These are phyloP conservation scores for Dromiciops gliroides DNA, from an alignment of 2,113 vertebrate genomes.

Conservation along the genomic window DNA sequence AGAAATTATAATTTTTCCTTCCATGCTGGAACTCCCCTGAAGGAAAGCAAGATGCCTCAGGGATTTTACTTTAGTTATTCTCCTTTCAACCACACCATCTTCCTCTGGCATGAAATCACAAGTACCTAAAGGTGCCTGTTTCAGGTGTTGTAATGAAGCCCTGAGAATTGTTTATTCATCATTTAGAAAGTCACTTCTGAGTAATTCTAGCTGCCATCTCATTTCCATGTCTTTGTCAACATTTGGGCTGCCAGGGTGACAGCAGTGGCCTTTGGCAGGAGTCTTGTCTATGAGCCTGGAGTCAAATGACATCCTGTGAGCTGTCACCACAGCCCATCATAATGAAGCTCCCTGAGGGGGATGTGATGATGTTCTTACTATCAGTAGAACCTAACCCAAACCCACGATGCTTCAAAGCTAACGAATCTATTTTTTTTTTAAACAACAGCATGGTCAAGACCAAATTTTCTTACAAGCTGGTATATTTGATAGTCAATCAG, in stretches of 20 bases:
- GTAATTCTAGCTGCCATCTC: neutral
- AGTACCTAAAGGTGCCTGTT: neutral
- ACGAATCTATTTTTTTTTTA: neutral
- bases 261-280: neutral
- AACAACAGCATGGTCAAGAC: neutral
- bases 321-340: neutral
- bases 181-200: neutral
- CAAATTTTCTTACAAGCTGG: neutral
- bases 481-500: neutral
- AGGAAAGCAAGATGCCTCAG: neutral
- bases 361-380: neutral
- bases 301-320: neutral
- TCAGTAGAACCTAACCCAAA: neutral
- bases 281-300: neutral
- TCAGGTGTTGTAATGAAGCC: neutral
- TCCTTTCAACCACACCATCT: neutral
- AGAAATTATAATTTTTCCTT: neutral
- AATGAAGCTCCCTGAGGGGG: neutral
- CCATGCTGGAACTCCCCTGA: neutral
- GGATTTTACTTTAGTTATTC: neutral
- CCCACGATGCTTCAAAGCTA: neutral
- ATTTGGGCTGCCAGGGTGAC: neutral
- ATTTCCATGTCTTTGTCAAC: neutral
- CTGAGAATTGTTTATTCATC: neutral
- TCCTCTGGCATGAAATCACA: neutral